Base-by-base conservation (phyloP, 2,797 vertebrate species). In the Loris lydekkerianus region DNA sequence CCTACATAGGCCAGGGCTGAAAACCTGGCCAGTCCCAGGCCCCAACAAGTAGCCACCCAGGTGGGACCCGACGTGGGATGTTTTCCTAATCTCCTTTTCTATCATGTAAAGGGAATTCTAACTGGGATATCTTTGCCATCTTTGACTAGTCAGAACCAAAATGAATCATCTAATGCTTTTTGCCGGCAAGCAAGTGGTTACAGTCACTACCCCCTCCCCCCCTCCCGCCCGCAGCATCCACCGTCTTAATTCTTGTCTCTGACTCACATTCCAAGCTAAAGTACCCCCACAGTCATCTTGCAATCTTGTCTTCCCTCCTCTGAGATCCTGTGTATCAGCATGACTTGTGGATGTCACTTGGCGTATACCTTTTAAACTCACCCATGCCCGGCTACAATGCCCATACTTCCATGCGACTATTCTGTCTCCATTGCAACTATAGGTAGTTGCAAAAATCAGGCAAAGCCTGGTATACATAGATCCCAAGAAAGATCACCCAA, bases 181-280 rank as follows among this genome's bases (percentile, higher is more conserved):
- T 29, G 49, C 25, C 53, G 18, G 23, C 37, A 20, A 1, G 0
- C 11, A 40, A 4, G 18, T 9, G 8, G 53, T 29, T 17, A 29
- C 1, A 1, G 3, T 6, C 10, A 29, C 25, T 43, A 31, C 27
- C 8, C 27, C 2, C 7, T 34, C 34, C 34, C 34, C 34, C 34
- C 34, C 34, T 34, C 34, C 43, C 20, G 11, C 40, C 43, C 6
- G 11, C 46, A 49, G 46, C 46, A 49, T 76, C 43, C 43, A 31
- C 27, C 27, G 31, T 34, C 18, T 58, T 2, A 40, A 1, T 31
- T 27, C 0, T 1, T 1, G 10, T 25, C 25, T 17, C 27, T 3
- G 1, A 11, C 3, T 31, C n/a, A 25, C 10, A 10, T 34, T 80
- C 17, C 83, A 40, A 29, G 4, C 4, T 25, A 40, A 43, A 13